A percentile compares a stretch with the other conserved stretches of the same genome.
phyloP scores from a whole-genome alignment of 2,797 vertebrate species.

The Enteromius unitaeniatus region DNA sequence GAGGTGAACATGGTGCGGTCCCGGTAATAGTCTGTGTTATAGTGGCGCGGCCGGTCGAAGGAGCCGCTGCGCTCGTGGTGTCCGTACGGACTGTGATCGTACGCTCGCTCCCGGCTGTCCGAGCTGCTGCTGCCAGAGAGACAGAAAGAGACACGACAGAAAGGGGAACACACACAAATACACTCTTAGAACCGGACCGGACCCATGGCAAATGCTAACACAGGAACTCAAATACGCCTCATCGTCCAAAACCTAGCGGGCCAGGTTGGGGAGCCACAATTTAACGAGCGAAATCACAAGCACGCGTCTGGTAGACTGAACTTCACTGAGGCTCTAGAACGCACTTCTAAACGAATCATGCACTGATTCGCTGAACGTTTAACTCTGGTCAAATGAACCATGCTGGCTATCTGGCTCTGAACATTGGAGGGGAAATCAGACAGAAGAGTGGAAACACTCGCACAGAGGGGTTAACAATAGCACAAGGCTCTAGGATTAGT shows the following conservation, averaged over 20 bases:
- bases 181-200: constrained; percentile 20
- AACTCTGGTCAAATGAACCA: neutral
- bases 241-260: neutral
- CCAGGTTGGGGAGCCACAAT: constrained; percentile 8
- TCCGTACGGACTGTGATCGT: constrained; percentile 99
- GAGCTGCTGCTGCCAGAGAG: constrained; percentile 90
- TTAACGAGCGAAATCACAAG: constrained; percentile 17
- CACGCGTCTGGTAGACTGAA: neutral
- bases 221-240: neutral
- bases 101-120: constrained; percentile 97
- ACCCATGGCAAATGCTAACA: neutral
- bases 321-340: constrained; percentile 1
- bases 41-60: constrained; percentile 97
- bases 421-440: neutral
- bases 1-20: constrained; percentile 83
- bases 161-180: constrained; percentile 14
- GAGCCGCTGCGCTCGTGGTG: constrained; percentile 95
- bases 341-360: constrained; percentile 19
- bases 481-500: constrained; percentile 65
- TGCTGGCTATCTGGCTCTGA: constrained; percentile 23
- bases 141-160: constrained; percentile 48
- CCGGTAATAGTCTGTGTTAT: constrained; percentile 98
- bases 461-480: constrained; percentile 40
- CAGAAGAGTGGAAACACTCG: constrained; percentile 10
- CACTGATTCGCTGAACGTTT: constrained; percentile 5